Evolutionary conservation across 2,113 vertebrate genomes (phyloP), one percentile per base, ranked within the genome.

Genomic region (Chamaea fasciata): DNA sequence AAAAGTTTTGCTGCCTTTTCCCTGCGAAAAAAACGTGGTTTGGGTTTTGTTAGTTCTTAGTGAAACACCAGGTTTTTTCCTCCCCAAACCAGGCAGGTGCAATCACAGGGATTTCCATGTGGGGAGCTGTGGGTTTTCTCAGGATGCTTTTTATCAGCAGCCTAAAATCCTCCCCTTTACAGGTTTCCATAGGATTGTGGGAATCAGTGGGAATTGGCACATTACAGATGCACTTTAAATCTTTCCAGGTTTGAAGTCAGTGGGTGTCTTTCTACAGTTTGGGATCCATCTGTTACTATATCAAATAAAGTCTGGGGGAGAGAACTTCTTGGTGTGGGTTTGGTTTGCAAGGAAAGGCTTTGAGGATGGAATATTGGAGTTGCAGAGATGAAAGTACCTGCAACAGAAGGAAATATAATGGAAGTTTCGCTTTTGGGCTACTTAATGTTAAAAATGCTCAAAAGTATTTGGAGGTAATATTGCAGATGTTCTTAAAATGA

Each of bases 251-350:
- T 96, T 94, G 76, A 71, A 93, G 88, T 65, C 86, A 71, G 85
- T 90, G 93, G 83, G 92, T 89, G 88, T 90, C 60, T 90, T 79
- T 37, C 70, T 81, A 3, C 85, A 90, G 85, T 78, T 93, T 80
- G 90, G 76, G 62, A 83, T 96, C 88, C 93, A 96, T 96, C 93
- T 96, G 93, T 78, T 92, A 83, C 92, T 89, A 31, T 15, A 63
- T 56, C 92, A 75, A 69, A 87, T 76, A 65, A 89, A 91, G 52
- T 41, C 41, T 33, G 46, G 46, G 28, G 31, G 41, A 80, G 62
- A 73, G 35, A 83, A 33, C 27, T 82, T 31, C 5, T 0, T 85
- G 82, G 12, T 35, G 4, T 23, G 56, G 4, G 31, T 56, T 94
- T 67, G 71, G 55, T 41, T 87, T 69, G 26, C 35, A 63, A 50